Evolutionary conservation across 23 tunicate genomes (phyloP), one percentile per base, ranked within the genome.

Genomic region (Styela clava): DNA sequence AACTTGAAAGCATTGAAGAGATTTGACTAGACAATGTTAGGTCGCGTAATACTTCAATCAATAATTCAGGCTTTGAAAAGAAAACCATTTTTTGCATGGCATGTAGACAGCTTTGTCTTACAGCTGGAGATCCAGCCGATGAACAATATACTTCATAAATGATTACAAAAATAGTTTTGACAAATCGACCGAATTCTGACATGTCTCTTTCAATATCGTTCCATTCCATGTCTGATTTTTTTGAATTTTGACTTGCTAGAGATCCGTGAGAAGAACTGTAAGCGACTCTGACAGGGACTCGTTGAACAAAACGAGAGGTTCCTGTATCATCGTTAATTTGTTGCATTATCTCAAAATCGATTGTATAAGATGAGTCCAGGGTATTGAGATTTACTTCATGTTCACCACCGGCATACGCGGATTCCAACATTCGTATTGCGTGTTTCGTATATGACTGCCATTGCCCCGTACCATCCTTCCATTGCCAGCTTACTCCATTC

Each of bases 91-190:
- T 74, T 67, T 93, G 89, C 65, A 93, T 83, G 3, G 98, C 93
- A 16, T 78, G 86, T 16, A 93, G 79, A 69, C 98, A 93, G 33
- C 83, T 87, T 72, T 87, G 93, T 24, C 98, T 74, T 29, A 93
- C 98, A 0, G 93, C 87, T 3, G 98, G 98, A 21, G 91, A 93
- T 20, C 98, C 98, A 26, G 98, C 98, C 0, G 93, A 87, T 9
- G 98, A 79, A 27, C 91, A 83, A 74, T 85, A 93, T 3, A 93
- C 91, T 88, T 91, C 97, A 69, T 83, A 86, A 23, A 91, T 70
- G 20, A 91, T 67, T 20, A 81, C 83, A 73, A 86, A 91, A 7
- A 91, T 37, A 24, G 87, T 81, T n/a, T 83, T 79, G 7, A 91
- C 91, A 63, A 91, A 86, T 35, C 72, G 79, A 12, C 88, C 83